Evolutionary conservation across 2,888 invertebrate species (phyloP).

Genomic region (Fragum whitleyi): DNA sequence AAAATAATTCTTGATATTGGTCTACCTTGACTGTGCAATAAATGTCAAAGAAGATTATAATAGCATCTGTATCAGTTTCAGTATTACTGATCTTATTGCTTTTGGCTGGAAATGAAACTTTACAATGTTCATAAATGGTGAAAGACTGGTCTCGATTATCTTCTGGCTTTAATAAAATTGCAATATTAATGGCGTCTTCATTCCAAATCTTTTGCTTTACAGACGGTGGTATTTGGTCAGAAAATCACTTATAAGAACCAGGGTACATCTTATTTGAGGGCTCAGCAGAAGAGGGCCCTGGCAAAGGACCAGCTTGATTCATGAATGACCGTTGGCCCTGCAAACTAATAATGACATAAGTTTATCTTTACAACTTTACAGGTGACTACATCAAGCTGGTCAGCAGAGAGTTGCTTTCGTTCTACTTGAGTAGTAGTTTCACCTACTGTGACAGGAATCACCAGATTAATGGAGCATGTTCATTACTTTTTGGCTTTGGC

Average conservation of each 20-base stretch:
- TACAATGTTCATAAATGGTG: not conserved
- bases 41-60: not conserved
- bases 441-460: not conserved
- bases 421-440: no score
- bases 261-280: not conserved
- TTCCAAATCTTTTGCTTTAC: not conserved
- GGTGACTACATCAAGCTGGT: no score
- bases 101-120: not conserved
- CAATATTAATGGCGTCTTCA: not conserved
- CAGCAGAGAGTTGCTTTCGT: no score
- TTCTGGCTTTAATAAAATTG: not conserved
- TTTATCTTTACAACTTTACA: no score
- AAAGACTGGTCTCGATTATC: not conserved
- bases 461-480: not conserved
- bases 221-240: not conserved
- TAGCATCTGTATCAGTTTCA: not conserved
- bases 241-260: no score
- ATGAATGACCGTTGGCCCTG: no score
- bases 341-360: not conserved
- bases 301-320: not conserved
- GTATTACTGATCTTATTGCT: not conserved
- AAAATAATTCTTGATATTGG: not conserved
- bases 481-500: not conserved
- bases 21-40: not conserved
- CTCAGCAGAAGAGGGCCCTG: not conserved